phyloP scores from a whole-genome alignment of 2,113 vertebrate species.

The Panthera uncia region DNA sequence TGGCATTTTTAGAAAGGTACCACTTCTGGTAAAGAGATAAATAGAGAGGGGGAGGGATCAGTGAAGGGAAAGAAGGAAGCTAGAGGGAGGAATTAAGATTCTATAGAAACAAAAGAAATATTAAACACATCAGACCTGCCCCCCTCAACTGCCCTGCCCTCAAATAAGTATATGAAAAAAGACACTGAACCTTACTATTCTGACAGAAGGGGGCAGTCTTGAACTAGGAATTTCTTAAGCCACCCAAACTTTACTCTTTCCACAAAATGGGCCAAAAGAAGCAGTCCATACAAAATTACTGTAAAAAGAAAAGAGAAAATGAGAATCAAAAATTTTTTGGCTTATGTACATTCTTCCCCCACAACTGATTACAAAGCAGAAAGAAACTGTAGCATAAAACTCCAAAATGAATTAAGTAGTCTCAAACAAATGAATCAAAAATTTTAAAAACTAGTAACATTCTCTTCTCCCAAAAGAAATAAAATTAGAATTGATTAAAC shows the following conservation, averaged over 20 bases:
- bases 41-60: neutral
- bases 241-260: neutral
- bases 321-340: neutral
- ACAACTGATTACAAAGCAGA: neutral
- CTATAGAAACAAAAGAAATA: neutral
- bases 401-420: neutral
- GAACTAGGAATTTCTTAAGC: neutral
- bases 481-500: slow-evolving; percentile 7
- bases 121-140: neutral
- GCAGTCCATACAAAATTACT: neutral
- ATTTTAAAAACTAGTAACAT: neutral
- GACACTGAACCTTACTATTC: neutral
- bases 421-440: slow-evolving; percentile 12
- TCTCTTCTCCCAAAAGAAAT: neutral
- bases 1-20: neutral
- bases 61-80: neutral
- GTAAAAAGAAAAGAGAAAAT: neutral
- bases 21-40: neutral
- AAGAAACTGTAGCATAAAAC: neutral
- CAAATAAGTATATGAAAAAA: neutral
- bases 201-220: slow-evolving; percentile 29
- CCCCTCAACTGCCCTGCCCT: neutral
- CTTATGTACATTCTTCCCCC: neutral
- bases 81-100: neutral
- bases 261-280: neutral